A percentile compares a stretch with the other conserved stretches of the same genome.
phyloP scores from a whole-genome alignment of 2,888 invertebrate genomes.

The Nemotelus pantherinus region DNA sequence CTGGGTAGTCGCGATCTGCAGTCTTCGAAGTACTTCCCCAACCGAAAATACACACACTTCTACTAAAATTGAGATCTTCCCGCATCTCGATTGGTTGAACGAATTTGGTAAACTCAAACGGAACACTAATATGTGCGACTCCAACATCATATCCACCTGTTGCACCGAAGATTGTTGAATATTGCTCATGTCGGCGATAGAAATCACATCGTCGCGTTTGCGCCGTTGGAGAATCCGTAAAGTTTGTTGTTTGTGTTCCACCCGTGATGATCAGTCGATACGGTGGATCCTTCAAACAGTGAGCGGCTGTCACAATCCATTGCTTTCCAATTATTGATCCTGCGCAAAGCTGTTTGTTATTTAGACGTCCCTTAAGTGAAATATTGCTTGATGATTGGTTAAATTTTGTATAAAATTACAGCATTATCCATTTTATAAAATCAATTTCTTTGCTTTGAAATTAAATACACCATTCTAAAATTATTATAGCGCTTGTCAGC shows the following conservation, averaged over 20 bases:
- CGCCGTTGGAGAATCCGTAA: slow-evolving; percentile 8
- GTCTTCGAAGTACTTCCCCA: slow-evolving; percentile 50
- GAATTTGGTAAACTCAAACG: slow-evolving; percentile 45
- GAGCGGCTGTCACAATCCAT: slow-evolving; percentile 51
- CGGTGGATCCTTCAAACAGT: slow-evolving; percentile 47
- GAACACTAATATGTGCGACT: slow-evolving; percentile 44
- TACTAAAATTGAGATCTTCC: not conserved
- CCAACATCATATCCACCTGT: slow-evolving; percentile 50
- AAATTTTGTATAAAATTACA: too few species aligned
- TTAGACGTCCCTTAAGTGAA: slow-evolving; percentile 23
- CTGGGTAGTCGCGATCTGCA: slow-evolving; percentile 40
- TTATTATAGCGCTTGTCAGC: too few species aligned
- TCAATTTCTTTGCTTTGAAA: too few species aligned
- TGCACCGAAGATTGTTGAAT: slow-evolving; percentile 35
- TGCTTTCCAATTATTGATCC: slow-evolving; percentile 47
- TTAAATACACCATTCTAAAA: too few species aligned
- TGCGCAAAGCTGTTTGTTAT: slow-evolving; percentile 46
- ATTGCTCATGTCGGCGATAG: slow-evolving; percentile 34
- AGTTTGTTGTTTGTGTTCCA: slow-evolving; percentile 44
- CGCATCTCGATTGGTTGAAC: slow-evolving; percentile 45
- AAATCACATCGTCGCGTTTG: slow-evolving; percentile 42
- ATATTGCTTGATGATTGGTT: too few species aligned
- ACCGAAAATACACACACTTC: slow-evolving; percentile 46
- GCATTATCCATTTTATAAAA: too few species aligned
- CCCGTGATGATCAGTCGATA: slow-evolving; percentile 40